Evolutionary conservation across 2,888 invertebrate genomes (phyloP).

Genomic region (Spodoptera littoralis): DNA sequence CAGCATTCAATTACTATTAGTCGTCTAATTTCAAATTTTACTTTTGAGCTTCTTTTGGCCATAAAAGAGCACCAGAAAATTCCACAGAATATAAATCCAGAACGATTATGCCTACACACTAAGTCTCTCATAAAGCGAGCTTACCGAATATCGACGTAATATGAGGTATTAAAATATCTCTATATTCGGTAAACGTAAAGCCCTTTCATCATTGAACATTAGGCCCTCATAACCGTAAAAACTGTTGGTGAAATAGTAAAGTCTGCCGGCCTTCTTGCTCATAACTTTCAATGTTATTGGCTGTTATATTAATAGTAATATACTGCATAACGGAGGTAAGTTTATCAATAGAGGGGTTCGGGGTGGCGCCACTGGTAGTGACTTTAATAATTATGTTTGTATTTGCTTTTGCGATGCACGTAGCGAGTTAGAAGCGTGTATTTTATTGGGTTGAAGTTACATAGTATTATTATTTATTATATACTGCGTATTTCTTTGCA

Average conservation of each 20-base stretch:
- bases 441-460: too few relatives aligned
- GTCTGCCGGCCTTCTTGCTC: constrained; percentile 58
- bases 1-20: too few relatives aligned
- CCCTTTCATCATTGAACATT: constrained; percentile 56
- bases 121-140: constrained; percentile 11
- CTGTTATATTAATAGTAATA: constrained; percentile 57
- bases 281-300: constrained; percentile 67
- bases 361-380: background rate
- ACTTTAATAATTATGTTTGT: background rate
- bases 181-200: constrained; percentile 46
- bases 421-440: too few relatives aligned
- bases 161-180: constrained; percentile 51
- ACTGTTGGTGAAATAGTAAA: constrained; percentile 64
- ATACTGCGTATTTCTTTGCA: too few relatives aligned
- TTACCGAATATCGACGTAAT: constrained; percentile 25
- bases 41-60: background rate
- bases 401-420: too few relatives aligned
- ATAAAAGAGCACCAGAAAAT: background rate
- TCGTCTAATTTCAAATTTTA: too few relatives aligned
- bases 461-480: too few relatives aligned
- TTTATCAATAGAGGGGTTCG: constrained; percentile 41
- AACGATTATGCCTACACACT: constrained; percentile 21
- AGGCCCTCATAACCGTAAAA: constrained; percentile 65
- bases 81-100: constrained; percentile 3
- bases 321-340: constrained; percentile 31